A percentile compares a stretch with the other conserved stretches of the same genome.
These are phyloP conservation scores for Ceratoteleas bidentatus DNA, from an alignment of 1,140 invertebrate genomes.

Conservation along the genomic window DNA sequence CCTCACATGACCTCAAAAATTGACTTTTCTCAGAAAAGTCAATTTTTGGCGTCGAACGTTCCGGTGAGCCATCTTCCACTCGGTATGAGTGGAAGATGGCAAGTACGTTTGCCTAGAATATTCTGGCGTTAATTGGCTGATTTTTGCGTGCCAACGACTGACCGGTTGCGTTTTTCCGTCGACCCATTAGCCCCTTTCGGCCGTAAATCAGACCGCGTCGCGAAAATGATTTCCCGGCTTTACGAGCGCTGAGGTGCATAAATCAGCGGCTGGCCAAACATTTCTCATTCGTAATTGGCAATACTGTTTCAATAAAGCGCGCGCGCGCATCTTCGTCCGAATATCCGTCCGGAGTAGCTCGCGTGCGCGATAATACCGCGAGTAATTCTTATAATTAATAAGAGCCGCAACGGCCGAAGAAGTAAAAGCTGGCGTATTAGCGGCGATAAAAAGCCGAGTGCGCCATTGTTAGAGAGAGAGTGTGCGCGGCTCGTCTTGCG, in stretches of 20 bases:
- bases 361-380: conserved; percentile 29
- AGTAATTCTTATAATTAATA: conserved; percentile 62
- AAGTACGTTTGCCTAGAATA: no score
- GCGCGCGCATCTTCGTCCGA: neutral
- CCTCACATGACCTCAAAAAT: no score
- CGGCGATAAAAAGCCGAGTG: conserved; percentile 51
- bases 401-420: conserved; percentile 41
- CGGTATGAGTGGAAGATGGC: no score
- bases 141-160: no score
- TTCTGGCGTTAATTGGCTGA: no score
- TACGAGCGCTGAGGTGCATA: conserved; percentile 28
- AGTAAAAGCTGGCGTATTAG: conserved; percentile 62
- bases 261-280: conserved; percentile 29
- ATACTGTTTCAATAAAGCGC: conserved; percentile 45
- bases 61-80: no score
- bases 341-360: neutral
- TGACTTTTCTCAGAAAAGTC: no score
- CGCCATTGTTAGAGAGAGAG: conserved; percentile 64
- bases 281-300: conserved; percentile 40
- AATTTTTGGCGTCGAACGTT: no score
- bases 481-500: conserved; percentile 6
- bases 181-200: conserved; percentile 20
- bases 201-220: conserved; percentile 23
- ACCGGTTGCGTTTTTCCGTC: conserved; percentile 6
- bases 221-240: conserved; percentile 28